phyloP scores from a whole-genome alignment of 2,113 vertebrate species.

The Corythoichthys intestinalis region DNA sequence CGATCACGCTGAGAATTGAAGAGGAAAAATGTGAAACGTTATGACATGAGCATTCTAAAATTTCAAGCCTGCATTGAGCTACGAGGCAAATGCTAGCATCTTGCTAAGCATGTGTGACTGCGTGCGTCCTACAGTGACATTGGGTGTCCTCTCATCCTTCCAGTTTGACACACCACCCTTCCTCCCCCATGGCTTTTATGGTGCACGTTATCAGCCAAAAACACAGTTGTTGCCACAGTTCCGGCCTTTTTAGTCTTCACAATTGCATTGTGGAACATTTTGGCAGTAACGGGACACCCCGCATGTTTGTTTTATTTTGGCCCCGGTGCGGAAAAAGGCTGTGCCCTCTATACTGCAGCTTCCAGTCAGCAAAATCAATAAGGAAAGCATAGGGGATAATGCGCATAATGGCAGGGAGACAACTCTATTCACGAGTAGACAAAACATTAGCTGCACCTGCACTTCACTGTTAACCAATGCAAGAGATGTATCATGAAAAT shows the following conservation, averaged over 20 bases:
- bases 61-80: background rate
- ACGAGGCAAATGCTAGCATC: background rate
- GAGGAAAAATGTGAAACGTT: conserved; percentile 4
- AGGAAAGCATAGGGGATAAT: conserved; percentile 6
- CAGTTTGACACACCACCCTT: background rate
- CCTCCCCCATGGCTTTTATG: background rate
- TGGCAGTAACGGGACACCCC: background rate
- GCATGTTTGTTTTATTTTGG: conserved; percentile 3
- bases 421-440: background rate
- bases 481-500: background rate
- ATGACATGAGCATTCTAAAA: background rate
- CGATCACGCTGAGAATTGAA: conserved; percentile 4
- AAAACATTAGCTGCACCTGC: background rate
- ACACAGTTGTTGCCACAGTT: background rate
- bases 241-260: conserved; percentile 6
- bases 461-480: background rate
- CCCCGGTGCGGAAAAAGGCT: conserved; percentile 1
- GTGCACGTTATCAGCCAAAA: conserved; percentile 1
- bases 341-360: conserved; percentile 3
- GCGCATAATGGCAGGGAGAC: background rate
- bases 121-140: background rate
- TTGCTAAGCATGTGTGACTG: background rate
- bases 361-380: conserved; percentile 21
- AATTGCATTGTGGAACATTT: background rate
- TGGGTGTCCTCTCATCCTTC: conserved; percentile 1